These are phyloP conservation scores for Diuraphis noxia DNA, from an alignment of 1,140 invertebrate genomes.

Conservation along the genomic window DNA sequence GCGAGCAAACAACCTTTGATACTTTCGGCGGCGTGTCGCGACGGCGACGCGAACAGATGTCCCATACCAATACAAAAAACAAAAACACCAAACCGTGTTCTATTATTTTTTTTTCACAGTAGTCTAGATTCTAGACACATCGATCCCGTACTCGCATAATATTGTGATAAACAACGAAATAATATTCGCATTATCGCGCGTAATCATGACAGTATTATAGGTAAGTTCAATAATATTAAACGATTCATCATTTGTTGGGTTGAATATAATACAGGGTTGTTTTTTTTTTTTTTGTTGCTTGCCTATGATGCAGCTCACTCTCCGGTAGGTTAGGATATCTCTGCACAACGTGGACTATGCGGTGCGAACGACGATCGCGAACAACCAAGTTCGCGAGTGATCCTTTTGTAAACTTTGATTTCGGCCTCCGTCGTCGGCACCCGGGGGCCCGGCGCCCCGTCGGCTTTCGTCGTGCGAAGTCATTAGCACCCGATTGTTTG, in stretches of 20 bases:
- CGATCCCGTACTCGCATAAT: not conserved
- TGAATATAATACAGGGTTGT: not conserved
- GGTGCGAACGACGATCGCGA: not conserved
- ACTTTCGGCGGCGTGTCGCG: not conserved
- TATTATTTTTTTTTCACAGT: not conserved
- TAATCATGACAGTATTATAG: not conserved
- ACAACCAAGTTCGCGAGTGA: not conserved
- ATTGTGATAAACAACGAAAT: not conserved
- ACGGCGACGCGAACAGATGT: too few species aligned
- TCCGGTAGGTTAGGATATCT: not conserved
- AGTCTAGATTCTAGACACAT: not conserved
- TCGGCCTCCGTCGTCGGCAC: not conserved
- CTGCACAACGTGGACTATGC: too few species aligned
- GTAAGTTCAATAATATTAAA: not conserved
- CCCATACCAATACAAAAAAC: not conserved
- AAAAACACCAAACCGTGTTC: not conserved
- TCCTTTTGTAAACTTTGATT: constrained; percentile 49
- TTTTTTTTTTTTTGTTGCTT: not conserved
- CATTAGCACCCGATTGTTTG: constrained; percentile 49
- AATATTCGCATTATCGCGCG: not conserved
- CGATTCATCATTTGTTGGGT: too few species aligned
- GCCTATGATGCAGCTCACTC: not conserved
- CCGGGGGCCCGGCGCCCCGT: constrained; percentile 15
- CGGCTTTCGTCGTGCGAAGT: constrained; percentile 40
- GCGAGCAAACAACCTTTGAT: not conserved